Conservation (phyloP, 2,888 invertebrate species). For the Choreutis nemorana region DNA sequence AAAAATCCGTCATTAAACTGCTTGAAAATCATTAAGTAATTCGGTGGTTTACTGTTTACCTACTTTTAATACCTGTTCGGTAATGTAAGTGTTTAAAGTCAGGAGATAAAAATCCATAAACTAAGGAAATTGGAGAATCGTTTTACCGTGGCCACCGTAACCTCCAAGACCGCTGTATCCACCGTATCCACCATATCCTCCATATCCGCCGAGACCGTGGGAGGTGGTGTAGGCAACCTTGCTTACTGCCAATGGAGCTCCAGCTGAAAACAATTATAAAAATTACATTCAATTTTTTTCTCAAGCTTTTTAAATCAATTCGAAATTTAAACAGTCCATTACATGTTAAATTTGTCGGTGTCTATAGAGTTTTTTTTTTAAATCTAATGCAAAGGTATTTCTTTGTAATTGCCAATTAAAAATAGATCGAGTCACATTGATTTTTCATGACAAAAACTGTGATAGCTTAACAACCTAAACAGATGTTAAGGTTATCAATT, state of each 20-base stretch:
- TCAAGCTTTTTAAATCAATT: too few relatives aligned
- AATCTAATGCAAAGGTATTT: too few relatives aligned
- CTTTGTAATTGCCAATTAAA: too few relatives aligned
- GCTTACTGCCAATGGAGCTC: slow-evolving; percentile 30
- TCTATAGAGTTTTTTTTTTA: too few relatives aligned
- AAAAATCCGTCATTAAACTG: slow-evolving; percentile 22
- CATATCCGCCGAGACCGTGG: slow-evolving; percentile 17
- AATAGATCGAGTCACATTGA: too few relatives aligned
- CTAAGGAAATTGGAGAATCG: not conserved
- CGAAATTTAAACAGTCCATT: too few relatives aligned
- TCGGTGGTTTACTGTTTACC: not conserved
- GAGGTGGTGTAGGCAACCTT: slow-evolving; percentile 35
- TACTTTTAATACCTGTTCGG: not conserved
- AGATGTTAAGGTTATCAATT: too few relatives aligned
- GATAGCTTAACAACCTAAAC: too few relatives aligned
- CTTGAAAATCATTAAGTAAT: not conserved
- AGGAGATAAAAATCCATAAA: not conserved
- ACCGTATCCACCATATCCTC: slow-evolving; percentile 17
- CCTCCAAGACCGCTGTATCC: slow-evolving; percentile 24
- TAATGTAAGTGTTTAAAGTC: not conserved
- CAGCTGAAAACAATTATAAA: slow-evolving; percentile 17
- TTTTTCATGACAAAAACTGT: too few relatives aligned
- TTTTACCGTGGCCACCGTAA: slow-evolving; percentile 6
- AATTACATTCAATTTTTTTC: too few relatives aligned
- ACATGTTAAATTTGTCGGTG: too few relatives aligned